Evolutionary conservation across 2,113 vertebrate species (phyloP), one percentile per base, ranked within the genome.

Genomic region (Lepisosteus oculatus): DNA sequence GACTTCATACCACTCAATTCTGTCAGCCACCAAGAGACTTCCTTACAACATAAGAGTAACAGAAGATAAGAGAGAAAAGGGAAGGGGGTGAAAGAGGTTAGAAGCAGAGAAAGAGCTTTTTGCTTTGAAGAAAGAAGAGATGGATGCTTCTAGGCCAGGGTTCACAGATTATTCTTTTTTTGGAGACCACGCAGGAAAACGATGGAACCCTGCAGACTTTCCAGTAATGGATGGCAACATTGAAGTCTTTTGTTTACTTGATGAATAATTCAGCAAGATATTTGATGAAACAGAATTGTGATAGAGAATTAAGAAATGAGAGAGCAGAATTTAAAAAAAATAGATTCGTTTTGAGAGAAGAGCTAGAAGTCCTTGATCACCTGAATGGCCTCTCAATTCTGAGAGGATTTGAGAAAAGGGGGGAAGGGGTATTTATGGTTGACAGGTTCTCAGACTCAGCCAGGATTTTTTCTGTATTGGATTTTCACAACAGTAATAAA

Each of bases 381-480:
- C 65, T n/a, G 56, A 59, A 12, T 43, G 59, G 9, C 55, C 65
- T 69, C 59, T 76, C 51, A 71, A 45, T 72, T 41, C 29, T 54
- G 45, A 42, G 41, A n/a, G 29, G 64, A 67, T 71, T 65, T 71
- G 65, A 29, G 51, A n/a, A 14, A 13, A 45, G 45, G 2, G 59
- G 17, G 41, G 57, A 4, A 5, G 41, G 63, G 45, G 59, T 45
- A 43, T 11, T 42, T 55, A 3, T 12, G 47, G 55, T 8, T n/a
- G 65, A 56, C 67, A 54, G 15, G 29, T 55, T 63, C 17, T 29
- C 0, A 63, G 17, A 67, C 43, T 4, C 11, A 17, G 64, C 47
- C 45, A 62, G 56, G 56, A 47, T 67, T 55, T 55, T 51, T 67
- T 56, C 61, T 67, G 64, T 67, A 67, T 70, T 75, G 74, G 55